Conservation (phyloP, 2,888 invertebrate species). For the Acronicta alni region DNA sequence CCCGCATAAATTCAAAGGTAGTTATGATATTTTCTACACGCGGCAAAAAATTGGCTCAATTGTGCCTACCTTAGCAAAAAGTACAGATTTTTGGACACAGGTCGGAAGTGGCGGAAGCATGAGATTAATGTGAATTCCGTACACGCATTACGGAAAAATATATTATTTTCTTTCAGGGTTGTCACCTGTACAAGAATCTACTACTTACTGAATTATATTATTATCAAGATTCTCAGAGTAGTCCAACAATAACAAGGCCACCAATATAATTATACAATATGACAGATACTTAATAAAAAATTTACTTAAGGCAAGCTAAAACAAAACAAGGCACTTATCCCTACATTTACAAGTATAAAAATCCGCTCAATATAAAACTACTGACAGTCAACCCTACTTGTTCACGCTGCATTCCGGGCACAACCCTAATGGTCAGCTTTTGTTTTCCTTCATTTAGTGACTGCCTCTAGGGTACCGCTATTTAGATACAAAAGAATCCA, state of each 20-base stretch:
- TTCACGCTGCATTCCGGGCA: constrained; percentile 60
- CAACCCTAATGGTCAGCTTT: constrained; percentile 77
- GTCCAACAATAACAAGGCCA: too few relatives aligned
- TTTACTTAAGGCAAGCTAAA: neutral
- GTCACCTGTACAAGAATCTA: constrained; percentile 36
- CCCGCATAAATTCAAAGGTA: constrained; percentile 16
- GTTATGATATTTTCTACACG: constrained; percentile 26
- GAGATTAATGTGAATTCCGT: constrained; percentile 72
- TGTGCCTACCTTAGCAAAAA: constrained; percentile 54
- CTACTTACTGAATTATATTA: too few relatives aligned
- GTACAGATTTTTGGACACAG: constrained; percentile 68
- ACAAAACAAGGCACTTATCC: neutral
- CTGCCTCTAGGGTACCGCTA: constrained; percentile 62
- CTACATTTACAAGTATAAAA: neutral
- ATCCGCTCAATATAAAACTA: constrained; percentile 1
- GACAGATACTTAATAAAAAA: neutral
- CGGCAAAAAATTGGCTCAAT: constrained; percentile 45
- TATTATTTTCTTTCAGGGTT: constrained; percentile 64
- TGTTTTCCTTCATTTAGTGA: constrained; percentile 80
- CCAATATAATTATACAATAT: constrained; percentile 1
- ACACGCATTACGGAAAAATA: constrained; percentile 66
- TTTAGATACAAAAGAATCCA: constrained; percentile 70
- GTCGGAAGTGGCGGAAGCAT: constrained; percentile 61
- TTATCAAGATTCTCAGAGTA: too few relatives aligned
- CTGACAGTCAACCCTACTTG: constrained; percentile 52